A percentile compares a stretch with the other conserved stretches of the same genome.
Evolutionary conservation across 2,888 invertebrate genomes (phyloP).

Genomic region (Chydorus sphaericus): DNA sequence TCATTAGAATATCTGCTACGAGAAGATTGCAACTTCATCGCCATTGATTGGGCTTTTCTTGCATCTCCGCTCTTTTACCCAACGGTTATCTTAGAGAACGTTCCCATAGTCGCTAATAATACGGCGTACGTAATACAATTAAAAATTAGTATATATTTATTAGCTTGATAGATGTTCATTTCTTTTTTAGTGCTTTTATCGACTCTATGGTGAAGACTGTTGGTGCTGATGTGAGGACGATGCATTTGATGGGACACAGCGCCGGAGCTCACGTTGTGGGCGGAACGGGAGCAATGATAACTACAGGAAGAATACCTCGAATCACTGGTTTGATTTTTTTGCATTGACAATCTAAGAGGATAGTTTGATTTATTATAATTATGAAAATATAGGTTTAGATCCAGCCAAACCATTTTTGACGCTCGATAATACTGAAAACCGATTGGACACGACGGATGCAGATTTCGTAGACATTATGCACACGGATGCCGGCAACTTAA

Average conservation of each 20-base stretch:
- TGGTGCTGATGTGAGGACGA: constrained; percentile 38
- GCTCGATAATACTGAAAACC: constrained; percentile 29
- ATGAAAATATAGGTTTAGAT: constrained; percentile 37
- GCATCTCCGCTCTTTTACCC: constrained; percentile 5
- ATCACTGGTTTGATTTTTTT: constrained; percentile 8
- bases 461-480: constrained; percentile 59
- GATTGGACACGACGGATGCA: constrained; percentile 48
- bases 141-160: background rate
- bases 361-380: background rate
- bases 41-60: constrained; percentile 13
- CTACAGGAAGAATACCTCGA: constrained; percentile 8
- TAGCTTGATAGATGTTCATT: background rate
- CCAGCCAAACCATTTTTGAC: constrained; percentile 52
- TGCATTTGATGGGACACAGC: constrained; percentile 46
- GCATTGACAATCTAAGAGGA: background rate
- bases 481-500: constrained; percentile 31
- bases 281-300: constrained; percentile 34
- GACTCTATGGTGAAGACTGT: constrained; percentile 41
- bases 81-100: background rate
- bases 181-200: too few relatives aligned
- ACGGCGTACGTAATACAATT: background rate
- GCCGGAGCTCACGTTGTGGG: constrained; percentile 49
- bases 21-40: constrained; percentile 13
- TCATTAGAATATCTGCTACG: constrained; percentile 1
- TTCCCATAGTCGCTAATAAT: background rate